Evolutionary conservation across 1,140 invertebrate species (phyloP), one percentile per base, ranked within the genome.

Genomic region (Caenorhabditis latens): DNA sequence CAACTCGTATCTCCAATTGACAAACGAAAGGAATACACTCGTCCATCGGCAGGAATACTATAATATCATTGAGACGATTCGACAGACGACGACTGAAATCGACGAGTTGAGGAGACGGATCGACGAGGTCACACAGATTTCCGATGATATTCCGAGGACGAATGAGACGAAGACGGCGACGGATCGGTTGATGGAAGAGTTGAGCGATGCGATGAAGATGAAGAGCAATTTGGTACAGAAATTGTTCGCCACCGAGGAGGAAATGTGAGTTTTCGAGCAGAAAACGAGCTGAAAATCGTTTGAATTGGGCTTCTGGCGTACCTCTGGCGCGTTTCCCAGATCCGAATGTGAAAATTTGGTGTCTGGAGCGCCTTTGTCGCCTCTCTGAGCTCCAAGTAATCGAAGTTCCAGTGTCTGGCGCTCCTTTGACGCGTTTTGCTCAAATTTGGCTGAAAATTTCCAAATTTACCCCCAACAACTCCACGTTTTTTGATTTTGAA

Each of bases 41-140:
- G 90, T 90, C 16, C 48, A 87, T 48, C 79, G 84, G 46, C 89
- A 90, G 57, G 86, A 90, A 65, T 88, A 90, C 48, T 86, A 90
- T 43, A 90, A 90, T 40, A 86, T 86, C 61, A 65, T 89, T 14
- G 87, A 84, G 8, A 88, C 88, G 9, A 75, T 90, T 42, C 88
- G 84, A 55, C 85, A 84, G 61, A 83, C 83, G 55, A 84, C 43
- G 14, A 55, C 84, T 21, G 71, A 89, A 75, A 79, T 89, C 40
- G 58, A 75, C 2, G 32, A 63, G 9, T 43, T 90, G 24, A 57
- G 67, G 24, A 61, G 83, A 75, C 63, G 84, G 50, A 21, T 88
- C n/a, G 53, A 84, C 21, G 82, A 86, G 48, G 58, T 88, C 0
- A 86, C 85, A 1, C 58, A 86, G 61, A 84, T 50, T n/a, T 50